These are phyloP conservation scores for Cydia amplana DNA, from an alignment of 1,140 invertebrate genomes.

Conservation along the genomic window DNA sequence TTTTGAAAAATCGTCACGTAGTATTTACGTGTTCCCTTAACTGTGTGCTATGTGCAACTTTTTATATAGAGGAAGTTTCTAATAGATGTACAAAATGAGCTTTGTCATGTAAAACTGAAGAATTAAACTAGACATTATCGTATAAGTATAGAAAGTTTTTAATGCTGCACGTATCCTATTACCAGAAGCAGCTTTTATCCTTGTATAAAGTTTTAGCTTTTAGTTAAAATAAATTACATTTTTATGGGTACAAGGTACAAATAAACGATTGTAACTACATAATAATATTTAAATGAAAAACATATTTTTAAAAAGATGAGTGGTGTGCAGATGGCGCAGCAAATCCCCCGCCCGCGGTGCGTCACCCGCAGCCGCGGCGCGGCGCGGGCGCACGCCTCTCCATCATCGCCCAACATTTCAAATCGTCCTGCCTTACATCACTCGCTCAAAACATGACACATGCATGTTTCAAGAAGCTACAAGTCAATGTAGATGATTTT, in stretches of 20 bases:
- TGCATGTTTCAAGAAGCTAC: constrained; percentile 33
- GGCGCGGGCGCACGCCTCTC: constrained; percentile 45
- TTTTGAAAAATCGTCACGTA: too few species aligned
- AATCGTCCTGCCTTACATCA: constrained; percentile 44
- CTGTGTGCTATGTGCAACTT: too few species aligned
- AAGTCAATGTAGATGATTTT: constrained; percentile 45
- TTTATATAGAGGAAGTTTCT: too few species aligned
- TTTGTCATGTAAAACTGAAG: too few species aligned
- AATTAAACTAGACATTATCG: too few species aligned
- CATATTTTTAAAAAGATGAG: constrained; percentile 36
- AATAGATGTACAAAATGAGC: too few species aligned
- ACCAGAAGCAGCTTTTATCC: too few species aligned
- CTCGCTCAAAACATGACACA: constrained; percentile 38
- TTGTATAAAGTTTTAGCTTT: too few species aligned
- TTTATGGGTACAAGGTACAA: neutral
- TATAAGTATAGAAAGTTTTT: too few species aligned
- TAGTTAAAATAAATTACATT: too few species aligned
- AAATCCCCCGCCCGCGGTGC: constrained; percentile 49
- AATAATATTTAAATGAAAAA: neutral
- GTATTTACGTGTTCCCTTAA: too few species aligned
- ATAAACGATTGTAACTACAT: neutral
- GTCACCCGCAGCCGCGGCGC: constrained; percentile 53
- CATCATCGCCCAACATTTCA: constrained; percentile 33
- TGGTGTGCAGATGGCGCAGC: constrained; percentile 52
- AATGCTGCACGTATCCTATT: too few species aligned